Conservation (phyloP, 2,113 vertebrate species). For the Clupea harengus region DNA sequence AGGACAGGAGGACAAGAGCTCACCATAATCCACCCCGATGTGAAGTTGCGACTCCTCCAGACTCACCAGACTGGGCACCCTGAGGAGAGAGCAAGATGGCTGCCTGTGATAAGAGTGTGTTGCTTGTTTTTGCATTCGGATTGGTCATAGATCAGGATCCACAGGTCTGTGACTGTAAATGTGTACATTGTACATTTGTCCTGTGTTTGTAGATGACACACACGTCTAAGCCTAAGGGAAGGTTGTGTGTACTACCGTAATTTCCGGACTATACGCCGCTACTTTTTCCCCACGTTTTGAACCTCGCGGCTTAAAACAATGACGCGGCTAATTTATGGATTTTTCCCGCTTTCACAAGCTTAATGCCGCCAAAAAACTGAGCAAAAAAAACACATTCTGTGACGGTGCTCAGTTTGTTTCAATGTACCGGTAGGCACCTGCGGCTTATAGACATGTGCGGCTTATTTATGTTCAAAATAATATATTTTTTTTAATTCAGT, state of each 20-base stretch:
- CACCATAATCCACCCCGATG: constrained; percentile 88
- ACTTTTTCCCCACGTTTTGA: too few species aligned
- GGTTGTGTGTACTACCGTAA: neutral
- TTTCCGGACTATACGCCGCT: too few species aligned
- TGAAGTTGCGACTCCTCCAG: constrained; percentile 87
- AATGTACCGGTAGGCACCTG: too few species aligned
- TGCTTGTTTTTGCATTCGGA: neutral
- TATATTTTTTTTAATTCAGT: too few species aligned
- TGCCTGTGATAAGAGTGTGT: constrained; percentile 20
- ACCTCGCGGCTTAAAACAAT: too few species aligned
- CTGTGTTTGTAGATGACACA: neutral
- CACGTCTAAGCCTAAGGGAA: neutral
- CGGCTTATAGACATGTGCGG: too few species aligned
- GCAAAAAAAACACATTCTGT: too few species aligned
- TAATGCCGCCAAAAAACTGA: too few species aligned
- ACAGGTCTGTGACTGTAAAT: neutral
- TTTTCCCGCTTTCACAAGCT: too few species aligned
- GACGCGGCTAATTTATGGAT: too few species aligned
- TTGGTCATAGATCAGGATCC: neutral
- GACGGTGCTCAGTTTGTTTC: too few species aligned
- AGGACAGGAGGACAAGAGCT: constrained; percentile 44
- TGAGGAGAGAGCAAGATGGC: constrained; percentile 54
- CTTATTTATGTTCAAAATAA: too few species aligned
- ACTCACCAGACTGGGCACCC: constrained; percentile 86
- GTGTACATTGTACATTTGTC: neutral